These are phyloP conservation scores for Tachypleus tridentatus DNA, from an alignment of 1,140 invertebrate genomes.

Conservation along the genomic window DNA sequence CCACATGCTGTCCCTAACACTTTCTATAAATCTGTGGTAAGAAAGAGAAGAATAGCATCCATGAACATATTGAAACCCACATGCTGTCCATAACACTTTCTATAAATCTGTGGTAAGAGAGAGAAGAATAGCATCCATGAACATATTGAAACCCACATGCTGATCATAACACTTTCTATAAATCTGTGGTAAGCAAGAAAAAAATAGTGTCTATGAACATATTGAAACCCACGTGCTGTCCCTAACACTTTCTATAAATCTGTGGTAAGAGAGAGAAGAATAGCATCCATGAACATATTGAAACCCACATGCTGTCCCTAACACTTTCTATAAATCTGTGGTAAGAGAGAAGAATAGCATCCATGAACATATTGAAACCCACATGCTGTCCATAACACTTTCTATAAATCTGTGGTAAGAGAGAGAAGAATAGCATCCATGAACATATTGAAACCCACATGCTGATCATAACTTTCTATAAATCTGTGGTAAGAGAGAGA, in stretches of 20 bases:
- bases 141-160: slow-evolving; percentile 46
- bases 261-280: not conserved
- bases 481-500: too few relatives aligned
- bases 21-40: slow-evolving; percentile 46
- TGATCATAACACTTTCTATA: slow-evolving; percentile 62
- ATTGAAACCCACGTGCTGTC: slow-evolving; percentile 88
- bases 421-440: too few relatives aligned
- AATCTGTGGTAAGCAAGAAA: slow-evolving; percentile 40
- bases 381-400: too few relatives aligned
- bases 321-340: too few relatives aligned
- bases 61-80: slow-evolving; percentile 94
- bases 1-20: slow-evolving; percentile 88
- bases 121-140: too few relatives aligned
- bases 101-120: slow-evolving; percentile 37
- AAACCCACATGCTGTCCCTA: too few relatives aligned
- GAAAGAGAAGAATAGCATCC: slow-evolving; percentile 30
- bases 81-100: slow-evolving; percentile 84
- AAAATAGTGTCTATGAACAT: slow-evolving; percentile 88
- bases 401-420: too few relatives aligned
- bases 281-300: too few relatives aligned
- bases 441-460: too few relatives aligned
- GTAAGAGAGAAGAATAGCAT: too few relatives aligned
- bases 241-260: slow-evolving; percentile 70
- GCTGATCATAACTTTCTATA: too few relatives aligned
- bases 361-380: too few relatives aligned